Percentiles rank a stretch among this genome's conserved stretches.
Evolutionary conservation across 1,140 invertebrate genomes (phyloP).

Genomic region (Heterodera carotae): DNA sequence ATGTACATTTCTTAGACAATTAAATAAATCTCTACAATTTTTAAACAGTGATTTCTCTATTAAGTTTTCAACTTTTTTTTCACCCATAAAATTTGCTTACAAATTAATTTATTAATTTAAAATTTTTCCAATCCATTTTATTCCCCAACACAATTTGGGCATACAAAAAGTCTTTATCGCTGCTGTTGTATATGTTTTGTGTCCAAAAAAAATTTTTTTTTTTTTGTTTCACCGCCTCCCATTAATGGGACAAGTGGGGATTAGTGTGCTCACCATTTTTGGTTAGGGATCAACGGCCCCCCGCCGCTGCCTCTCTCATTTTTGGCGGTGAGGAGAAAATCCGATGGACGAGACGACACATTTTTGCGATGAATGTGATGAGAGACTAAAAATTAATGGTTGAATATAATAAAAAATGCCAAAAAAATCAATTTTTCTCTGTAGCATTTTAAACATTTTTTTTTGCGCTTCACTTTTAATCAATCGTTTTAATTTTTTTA

Average conservation of each 20-base stretch:
- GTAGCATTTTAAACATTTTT: too few relatives aligned
- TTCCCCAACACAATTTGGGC: neutral
- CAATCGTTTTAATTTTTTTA: too few relatives aligned
- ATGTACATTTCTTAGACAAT: too few relatives aligned
- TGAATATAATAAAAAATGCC: too few relatives aligned
- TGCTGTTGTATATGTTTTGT: neutral
- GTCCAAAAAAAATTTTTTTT: neutral
- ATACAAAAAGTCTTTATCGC: neutral
- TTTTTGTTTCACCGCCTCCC: neutral
- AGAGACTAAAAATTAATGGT: too few relatives aligned
- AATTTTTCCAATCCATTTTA: neutral
- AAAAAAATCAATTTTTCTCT: too few relatives aligned
- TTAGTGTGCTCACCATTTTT: neutral
- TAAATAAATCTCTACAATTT: too few relatives aligned
- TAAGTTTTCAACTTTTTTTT: too few relatives aligned
- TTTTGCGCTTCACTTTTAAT: too few relatives aligned
- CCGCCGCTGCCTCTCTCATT: neutral
- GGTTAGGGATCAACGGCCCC: neutral
- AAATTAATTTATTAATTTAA: neutral
- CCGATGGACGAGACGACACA: neutral
- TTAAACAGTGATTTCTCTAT: too few relatives aligned
- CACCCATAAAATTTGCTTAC: too few relatives aligned
- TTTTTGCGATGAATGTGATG: too few relatives aligned
- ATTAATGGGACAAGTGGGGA: conserved; percentile 2
- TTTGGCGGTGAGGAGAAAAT: neutral